phyloP scores from a whole-genome alignment of 2,888 invertebrate genomes.

The Sphaerophoria taeniata region DNA sequence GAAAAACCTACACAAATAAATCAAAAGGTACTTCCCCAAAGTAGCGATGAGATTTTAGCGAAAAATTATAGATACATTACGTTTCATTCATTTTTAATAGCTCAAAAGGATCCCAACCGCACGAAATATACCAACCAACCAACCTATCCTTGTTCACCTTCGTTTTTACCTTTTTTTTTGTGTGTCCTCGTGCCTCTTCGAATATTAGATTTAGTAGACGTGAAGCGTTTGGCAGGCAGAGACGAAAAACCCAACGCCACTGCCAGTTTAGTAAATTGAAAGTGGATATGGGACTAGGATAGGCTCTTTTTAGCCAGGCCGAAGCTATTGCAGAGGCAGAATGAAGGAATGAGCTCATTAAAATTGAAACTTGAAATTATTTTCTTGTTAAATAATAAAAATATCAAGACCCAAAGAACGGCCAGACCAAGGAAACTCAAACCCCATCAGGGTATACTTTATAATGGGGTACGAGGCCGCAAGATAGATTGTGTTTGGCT shows the following conservation, averaged over 20 bases:
- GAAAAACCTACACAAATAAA: slow-evolving; percentile 42
- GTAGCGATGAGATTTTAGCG: slow-evolving; percentile 65
- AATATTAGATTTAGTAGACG: background rate
- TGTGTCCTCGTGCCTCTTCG: too few relatives aligned
- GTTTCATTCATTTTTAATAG: slow-evolving; percentile 72
- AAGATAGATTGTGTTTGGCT: slow-evolving; percentile 40
- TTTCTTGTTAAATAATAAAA: slow-evolving; percentile 61
- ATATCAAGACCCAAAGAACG: background rate
- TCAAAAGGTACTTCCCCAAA: slow-evolving; percentile 43
- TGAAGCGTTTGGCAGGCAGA: background rate
- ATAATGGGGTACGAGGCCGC: background rate
- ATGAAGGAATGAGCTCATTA: slow-evolving; percentile 58
- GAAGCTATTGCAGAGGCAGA: background rate
- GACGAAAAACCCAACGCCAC: background rate
- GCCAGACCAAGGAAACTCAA: background rate
- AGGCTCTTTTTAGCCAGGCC: background rate
- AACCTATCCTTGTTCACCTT: too few relatives aligned
- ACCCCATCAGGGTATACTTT: background rate
- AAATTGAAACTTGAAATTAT: slow-evolving; percentile 70
- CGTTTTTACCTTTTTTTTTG: too few relatives aligned
- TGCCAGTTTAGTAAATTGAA: slow-evolving; percentile 24
- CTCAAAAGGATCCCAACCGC: slow-evolving; percentile 41
- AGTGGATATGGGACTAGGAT: slow-evolving; percentile 12
- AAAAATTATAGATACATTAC: slow-evolving; percentile 74
- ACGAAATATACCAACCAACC: background rate